phyloP scores from a whole-genome alignment of 2,797 vertebrate genomes.

The Acanthopagrus latus region DNA sequence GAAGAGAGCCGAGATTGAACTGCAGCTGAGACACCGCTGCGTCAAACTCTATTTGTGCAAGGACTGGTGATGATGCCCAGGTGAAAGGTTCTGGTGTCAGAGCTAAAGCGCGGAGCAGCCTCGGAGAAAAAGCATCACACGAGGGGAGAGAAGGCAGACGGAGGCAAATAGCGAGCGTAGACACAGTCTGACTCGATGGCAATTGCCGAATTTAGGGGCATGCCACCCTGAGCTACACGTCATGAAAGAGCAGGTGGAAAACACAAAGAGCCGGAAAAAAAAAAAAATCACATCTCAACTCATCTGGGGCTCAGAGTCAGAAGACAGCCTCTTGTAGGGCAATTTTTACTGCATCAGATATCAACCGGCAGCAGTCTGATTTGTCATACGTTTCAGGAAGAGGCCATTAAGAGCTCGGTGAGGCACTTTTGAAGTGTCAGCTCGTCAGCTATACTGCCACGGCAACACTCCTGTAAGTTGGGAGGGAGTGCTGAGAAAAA shows the following conservation, averaged over 20 bases:
- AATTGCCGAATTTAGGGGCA: slow-evolving; percentile 34
- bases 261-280: not conserved
- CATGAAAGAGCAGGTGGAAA: slow-evolving; percentile 22
- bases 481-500: slow-evolving; percentile 31
- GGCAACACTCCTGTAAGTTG: slow-evolving; percentile 56
- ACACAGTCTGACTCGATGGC: slow-evolving; percentile 20
- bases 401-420: slow-evolving; percentile 56
- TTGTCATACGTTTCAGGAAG: slow-evolving; percentile 51
- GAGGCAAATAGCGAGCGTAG: slow-evolving; percentile 2
- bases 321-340: slow-evolving; percentile 28
- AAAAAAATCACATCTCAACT: slow-evolving; percentile 24
- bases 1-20: slow-evolving; percentile 41
- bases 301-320: not conserved
- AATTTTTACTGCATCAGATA: slow-evolving; percentile 57
- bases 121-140: slow-evolving; percentile 13
- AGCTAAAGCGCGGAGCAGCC: slow-evolving; percentile 45
- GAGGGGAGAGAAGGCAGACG: slow-evolving; percentile 14
- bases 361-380: slow-evolving; percentile 56
- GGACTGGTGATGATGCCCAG: slow-evolving; percentile 50
- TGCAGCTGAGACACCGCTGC: slow-evolving; percentile 51
- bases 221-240: slow-evolving; percentile 13
- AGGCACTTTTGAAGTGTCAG: slow-evolving; percentile 70
- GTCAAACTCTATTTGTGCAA: slow-evolving; percentile 64
- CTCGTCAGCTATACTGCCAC: slow-evolving; percentile 61
- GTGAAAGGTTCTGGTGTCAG: slow-evolving; percentile 48